phyloP scores from a whole-genome alignment of 2,888 invertebrate species.

The Drepanosiphum platanoidis region DNA sequence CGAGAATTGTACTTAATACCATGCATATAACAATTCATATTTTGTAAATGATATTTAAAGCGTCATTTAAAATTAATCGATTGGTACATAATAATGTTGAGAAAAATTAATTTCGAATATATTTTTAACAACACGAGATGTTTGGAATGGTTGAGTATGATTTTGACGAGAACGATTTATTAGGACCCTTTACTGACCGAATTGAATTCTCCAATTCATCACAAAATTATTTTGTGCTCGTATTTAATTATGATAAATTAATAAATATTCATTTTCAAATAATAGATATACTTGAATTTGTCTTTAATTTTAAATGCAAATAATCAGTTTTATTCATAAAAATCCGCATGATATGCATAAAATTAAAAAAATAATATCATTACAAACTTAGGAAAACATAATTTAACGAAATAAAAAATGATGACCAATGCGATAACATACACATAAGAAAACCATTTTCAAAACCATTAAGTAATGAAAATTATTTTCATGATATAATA shows the following conservation, averaged over 20 bases:
- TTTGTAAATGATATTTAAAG: background rate
- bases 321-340: conserved; percentile 1
- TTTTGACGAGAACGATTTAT: conserved; percentile 47
- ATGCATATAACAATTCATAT: background rate
- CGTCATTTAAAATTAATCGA: conserved; percentile 15
- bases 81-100: background rate
- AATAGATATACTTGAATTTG: background rate
- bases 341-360: background rate
- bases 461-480: too few species aligned
- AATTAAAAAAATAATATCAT: background rate
- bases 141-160: conserved; percentile 25
- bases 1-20: background rate
- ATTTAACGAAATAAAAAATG: too few species aligned
- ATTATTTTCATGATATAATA: too few species aligned
- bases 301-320: conserved; percentile 3
- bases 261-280: conserved; percentile 21
- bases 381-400: too few species aligned
- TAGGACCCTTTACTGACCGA: conserved; percentile 19
- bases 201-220: conserved; percentile 12
- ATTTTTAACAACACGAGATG: conserved; percentile 12
- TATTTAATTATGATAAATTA: conserved; percentile 39
- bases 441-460: too few species aligned
- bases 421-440: too few species aligned
- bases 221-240: background rate
- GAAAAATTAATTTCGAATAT: conserved; percentile 2